Evolutionary conservation across 2,797 vertebrate species (phyloP).

Genomic region (Galaxias olidus): DNA sequence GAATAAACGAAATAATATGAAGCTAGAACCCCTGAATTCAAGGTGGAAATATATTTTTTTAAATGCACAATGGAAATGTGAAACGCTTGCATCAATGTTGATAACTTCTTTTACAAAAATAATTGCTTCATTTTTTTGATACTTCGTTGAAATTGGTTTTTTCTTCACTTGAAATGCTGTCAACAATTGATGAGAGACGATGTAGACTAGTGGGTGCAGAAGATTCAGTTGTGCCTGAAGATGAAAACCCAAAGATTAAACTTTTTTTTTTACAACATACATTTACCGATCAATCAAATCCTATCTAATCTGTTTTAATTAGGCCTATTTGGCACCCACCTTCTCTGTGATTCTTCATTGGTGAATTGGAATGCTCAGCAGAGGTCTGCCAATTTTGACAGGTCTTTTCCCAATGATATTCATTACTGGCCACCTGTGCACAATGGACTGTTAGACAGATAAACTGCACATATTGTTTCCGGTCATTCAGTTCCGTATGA

Average conservation of each 20-base stretch:
- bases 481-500: too few relatives aligned
- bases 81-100: constrained; percentile 25
- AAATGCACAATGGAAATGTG: constrained; percentile 41
- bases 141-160: constrained; percentile 68
- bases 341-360: constrained; percentile 78
- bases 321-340: constrained; percentile 73
- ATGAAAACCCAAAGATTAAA: neutral
- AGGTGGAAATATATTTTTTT: constrained; percentile 34
- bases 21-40: constrained; percentile 45
- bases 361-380: constrained; percentile 86
- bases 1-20: constrained; percentile 43
- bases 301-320: too few relatives aligned
- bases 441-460: constrained; percentile 4
- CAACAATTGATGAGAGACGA: constrained; percentile 94
- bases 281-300: neutral
- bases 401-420: constrained; percentile 81
- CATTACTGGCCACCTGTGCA: constrained; percentile 73
- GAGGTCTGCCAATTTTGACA: constrained; percentile 83
- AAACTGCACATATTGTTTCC: too few relatives aligned
- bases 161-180: constrained; percentile 91
- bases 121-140: constrained; percentile 58
- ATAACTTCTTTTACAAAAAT: neutral
- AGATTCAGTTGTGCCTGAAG: constrained; percentile 75
- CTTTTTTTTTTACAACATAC: neutral
- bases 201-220: constrained; percentile 90